Percentiles rank a stretch among this genome's conserved stretches.
phyloP scores from a whole-genome alignment of 1,140 invertebrate genomes.

The Aleiodes sp. region DNA sequence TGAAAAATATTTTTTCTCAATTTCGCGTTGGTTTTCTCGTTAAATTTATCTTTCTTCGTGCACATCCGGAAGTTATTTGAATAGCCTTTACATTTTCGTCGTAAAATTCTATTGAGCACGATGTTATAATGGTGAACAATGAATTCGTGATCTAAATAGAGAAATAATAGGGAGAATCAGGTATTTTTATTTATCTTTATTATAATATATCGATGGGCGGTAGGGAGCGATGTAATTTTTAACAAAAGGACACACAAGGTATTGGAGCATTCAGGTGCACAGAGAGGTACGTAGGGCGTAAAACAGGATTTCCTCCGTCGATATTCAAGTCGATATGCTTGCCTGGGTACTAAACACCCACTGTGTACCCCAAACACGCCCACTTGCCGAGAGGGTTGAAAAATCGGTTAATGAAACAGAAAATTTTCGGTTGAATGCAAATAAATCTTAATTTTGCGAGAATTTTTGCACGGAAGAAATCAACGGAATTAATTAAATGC shows the following conservation, averaged over 20 bases:
- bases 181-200: neutral
- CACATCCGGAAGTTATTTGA: too few species aligned
- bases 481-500: too few species aligned
- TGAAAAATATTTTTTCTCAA: neutral
- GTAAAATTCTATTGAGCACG: too few species aligned
- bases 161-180: neutral
- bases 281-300: constrained; percentile 13
- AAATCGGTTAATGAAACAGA: too few species aligned
- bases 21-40: too few species aligned
- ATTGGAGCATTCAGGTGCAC: constrained; percentile 13
- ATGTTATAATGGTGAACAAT: too few species aligned
- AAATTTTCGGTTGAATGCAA: too few species aligned
- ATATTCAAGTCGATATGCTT: constrained; percentile 24
- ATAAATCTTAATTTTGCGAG: too few species aligned
- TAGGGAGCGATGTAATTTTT: neutral
- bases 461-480: too few species aligned
- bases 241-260: neutral
- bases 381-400: constrained; percentile 32
- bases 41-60: too few species aligned
- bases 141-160: constrained; percentile 10
- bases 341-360: constrained; percentile 38
- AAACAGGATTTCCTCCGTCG: constrained; percentile 36
- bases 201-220: constrained; percentile 26
- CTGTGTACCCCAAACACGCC: constrained; percentile 27
- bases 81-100: too few species aligned